These are phyloP conservation scores for Scaptomyza hsui DNA, from an alignment of 1,140 invertebrate genomes.

Conservation along the genomic window DNA sequence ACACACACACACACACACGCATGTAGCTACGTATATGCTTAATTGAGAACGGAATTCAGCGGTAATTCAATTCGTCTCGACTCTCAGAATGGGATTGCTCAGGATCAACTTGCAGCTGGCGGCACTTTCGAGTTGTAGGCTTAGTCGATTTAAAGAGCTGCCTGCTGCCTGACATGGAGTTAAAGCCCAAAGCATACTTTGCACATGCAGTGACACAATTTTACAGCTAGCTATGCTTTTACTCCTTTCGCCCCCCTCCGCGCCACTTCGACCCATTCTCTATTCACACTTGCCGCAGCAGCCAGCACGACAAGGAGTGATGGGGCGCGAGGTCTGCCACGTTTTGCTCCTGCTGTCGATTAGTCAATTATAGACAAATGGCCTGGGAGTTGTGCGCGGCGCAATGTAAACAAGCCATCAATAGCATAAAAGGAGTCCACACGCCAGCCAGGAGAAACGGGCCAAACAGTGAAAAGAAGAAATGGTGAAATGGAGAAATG, in stretches of 20 bases:
- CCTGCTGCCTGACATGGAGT: background rate
- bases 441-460: background rate
- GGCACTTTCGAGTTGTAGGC: constrained; percentile 6
- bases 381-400: constrained; percentile 61
- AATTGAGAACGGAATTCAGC: constrained; percentile 73
- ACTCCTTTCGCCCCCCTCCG: background rate
- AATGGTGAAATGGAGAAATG: background rate
- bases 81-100: background rate
- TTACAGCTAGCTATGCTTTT: constrained; percentile 14
- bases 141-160: constrained; percentile 31
- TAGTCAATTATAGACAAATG: constrained; percentile 81
- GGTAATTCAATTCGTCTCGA: constrained; percentile 69
- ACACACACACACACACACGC: constrained; percentile 14
- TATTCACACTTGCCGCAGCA: constrained; percentile 11
- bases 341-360: constrained; percentile 62
- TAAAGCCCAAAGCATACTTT: background rate
- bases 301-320: background rate
- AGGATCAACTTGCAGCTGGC: background rate
- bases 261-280: constrained; percentile 8
- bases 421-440: constrained; percentile 47
- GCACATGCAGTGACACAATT: constrained; percentile 58
- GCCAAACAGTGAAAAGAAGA: background rate
- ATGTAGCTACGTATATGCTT: constrained; percentile 53
- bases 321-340: constrained; percentile 14
- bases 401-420: constrained; percentile 79